Conservation (phyloP, 2,888 invertebrate species). For the Papilio gigon region DNA sequence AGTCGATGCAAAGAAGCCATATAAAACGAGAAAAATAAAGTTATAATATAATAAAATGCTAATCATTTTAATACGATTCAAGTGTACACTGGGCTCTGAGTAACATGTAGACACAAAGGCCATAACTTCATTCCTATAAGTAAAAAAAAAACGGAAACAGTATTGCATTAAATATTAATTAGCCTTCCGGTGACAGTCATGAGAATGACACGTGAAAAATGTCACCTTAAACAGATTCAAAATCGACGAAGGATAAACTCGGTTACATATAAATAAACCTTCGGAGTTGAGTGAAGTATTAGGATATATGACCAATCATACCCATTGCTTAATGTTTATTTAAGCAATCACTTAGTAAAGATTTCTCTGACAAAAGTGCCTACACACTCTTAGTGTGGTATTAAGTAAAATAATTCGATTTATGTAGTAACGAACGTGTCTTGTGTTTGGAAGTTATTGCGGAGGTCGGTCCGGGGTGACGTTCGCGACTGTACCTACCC, state of each 20-base stretch:
- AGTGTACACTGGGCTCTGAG: background rate
- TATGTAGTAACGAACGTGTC: background rate
- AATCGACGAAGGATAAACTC: too few relatives aligned
- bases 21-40: background rate
- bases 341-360: background rate
- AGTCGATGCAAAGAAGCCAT: background rate
- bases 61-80: background rate
- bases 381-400: background rate
- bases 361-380: too few relatives aligned
- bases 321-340: too few relatives aligned
- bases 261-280: too few relatives aligned
- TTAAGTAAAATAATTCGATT: background rate
- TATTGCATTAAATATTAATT: too few relatives aligned
- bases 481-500: slow-evolving; percentile 32
- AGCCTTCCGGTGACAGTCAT: background rate
- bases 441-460: background rate
- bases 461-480: slow-evolving; percentile 31
- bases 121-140: too few relatives aligned
- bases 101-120: too few relatives aligned
- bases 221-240: too few relatives aligned
- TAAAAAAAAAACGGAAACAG: background rate
- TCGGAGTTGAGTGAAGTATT: too few relatives aligned
- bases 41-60: background rate
- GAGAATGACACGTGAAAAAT: background rate
- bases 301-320: too few relatives aligned